Evolutionary conservation across 2,888 invertebrate species (phyloP).

Genomic region (Brachypterus glaber): DNA sequence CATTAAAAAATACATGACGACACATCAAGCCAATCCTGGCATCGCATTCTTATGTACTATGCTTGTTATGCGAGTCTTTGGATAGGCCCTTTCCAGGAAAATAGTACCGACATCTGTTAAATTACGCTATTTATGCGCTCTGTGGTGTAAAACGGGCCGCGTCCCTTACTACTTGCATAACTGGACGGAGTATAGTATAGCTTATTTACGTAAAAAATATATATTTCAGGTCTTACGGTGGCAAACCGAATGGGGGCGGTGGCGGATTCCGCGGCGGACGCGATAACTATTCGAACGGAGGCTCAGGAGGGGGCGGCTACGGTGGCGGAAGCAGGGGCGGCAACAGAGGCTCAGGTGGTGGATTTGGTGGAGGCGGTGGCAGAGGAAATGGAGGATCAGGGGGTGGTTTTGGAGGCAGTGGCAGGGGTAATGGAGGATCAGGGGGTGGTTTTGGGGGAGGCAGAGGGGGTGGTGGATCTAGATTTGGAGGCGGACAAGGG

Average conservation of each 20-base stretch:
- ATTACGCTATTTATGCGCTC: no score
- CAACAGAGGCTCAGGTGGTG: not conserved
- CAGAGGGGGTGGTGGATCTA: constrained; percentile 10
- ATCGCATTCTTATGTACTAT: no score
- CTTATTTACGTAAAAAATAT: no score
- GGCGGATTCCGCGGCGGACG: constrained; percentile 28
- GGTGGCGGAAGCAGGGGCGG: constrained; percentile 10
- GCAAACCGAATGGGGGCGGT: constrained; percentile 17
- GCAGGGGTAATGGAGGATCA: constrained; percentile 17
- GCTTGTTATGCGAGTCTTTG: no score
- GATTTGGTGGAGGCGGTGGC: constrained; percentile 13
- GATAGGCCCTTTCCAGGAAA: no score
- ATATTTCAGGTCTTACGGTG: constrained; percentile 1
- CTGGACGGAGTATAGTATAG: no score
- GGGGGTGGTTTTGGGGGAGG: constrained; percentile 14
- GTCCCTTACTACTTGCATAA: no score
- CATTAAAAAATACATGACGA: no score
- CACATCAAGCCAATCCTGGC: no score
- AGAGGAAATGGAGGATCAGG: constrained; percentile 17
- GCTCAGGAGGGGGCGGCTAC: constrained; percentile 32
- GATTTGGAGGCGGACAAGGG: constrained; percentile 26
- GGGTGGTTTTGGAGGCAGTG: constrained; percentile 35
- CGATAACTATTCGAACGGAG: constrained; percentile 30
- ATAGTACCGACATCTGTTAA: no score
- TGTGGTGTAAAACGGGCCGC: no score